phyloP scores from a whole-genome alignment of 2,113 vertebrate genomes.

The Pungitius pungitius region DNA sequence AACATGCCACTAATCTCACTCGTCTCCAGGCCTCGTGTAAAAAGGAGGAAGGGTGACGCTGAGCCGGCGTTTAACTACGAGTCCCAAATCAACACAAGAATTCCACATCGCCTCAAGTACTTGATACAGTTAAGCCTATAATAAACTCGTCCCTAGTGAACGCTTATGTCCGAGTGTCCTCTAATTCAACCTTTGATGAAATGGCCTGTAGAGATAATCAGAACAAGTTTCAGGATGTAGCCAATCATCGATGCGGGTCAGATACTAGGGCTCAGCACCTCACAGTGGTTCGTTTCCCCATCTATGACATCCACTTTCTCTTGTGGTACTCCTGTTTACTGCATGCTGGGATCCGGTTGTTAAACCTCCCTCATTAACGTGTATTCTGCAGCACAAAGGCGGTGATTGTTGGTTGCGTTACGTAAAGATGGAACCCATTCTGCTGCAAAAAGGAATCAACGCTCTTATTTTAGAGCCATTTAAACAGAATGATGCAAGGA shows the following conservation, averaged over 20 bases:
- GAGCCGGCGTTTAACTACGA: background rate
- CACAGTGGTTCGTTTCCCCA: background rate
- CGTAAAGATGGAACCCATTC: too few relatives aligned
- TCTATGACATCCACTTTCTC: background rate
- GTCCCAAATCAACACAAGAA: background rate
- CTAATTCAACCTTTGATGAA: background rate
- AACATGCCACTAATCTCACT: background rate
- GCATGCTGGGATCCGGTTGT: too few relatives aligned
- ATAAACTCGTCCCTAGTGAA: background rate
- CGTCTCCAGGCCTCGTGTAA: background rate
- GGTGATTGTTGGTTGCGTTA: too few relatives aligned
- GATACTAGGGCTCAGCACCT: too few relatives aligned
- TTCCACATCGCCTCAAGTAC: background rate
- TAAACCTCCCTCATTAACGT: too few relatives aligned
- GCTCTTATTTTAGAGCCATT: too few relatives aligned
- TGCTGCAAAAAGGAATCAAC: too few relatives aligned
- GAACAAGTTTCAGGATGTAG: background rate
- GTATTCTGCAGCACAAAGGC: too few relatives aligned
- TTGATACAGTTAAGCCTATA: background rate
- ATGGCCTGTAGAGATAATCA: background rate
- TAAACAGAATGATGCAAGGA: too few relatives aligned
- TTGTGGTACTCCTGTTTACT: too few relatives aligned
- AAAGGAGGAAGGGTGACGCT: background rate
- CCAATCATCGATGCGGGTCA: background rate
- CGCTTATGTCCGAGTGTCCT: background rate